Percentiles rank a stretch among this genome's conserved stretches.
Conservation (phyloP, 2,113 vertebrate species). For the Cynocephalus volans region DNA sequence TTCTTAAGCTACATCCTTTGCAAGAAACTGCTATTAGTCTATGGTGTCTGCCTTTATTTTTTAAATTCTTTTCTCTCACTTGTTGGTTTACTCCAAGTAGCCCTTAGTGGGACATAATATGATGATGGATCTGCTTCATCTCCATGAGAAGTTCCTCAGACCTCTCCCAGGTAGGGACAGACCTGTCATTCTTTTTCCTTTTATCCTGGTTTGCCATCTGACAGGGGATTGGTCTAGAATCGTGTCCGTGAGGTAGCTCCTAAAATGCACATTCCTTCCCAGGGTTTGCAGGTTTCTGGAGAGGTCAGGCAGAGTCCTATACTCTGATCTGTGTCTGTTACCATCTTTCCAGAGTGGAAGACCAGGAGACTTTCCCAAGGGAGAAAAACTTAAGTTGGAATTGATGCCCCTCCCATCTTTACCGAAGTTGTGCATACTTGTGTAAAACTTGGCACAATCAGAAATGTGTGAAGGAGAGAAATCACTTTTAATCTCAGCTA, state of each 20-base stretch:
- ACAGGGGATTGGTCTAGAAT: rapidly evolving
- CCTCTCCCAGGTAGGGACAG: conserved; percentile 89
- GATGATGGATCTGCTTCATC: conserved; percentile 90
- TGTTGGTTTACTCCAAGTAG: conserved; percentile 65
- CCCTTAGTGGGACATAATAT: conserved; percentile 91
- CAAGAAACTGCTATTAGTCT: not conserved
- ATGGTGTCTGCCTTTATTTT: no score
- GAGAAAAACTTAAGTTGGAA: no score
- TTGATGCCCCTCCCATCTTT: rapidly evolving
- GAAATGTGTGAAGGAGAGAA: not conserved
- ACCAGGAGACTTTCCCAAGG: not conserved
- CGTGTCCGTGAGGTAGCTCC: not conserved
- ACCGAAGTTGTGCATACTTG: not conserved
- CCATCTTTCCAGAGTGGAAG: not conserved
- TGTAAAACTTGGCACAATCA: not conserved
- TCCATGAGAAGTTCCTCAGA: conserved; percentile 90
- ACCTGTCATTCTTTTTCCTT: rapidly evolving
- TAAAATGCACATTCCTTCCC: rapidly evolving
- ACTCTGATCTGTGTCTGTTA: not conserved
- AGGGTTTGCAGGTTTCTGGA: rapidly evolving
- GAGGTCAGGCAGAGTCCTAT: rapidly evolving
- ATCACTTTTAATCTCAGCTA: not conserved
- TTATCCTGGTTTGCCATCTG: rapidly evolving
- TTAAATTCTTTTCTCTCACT: not conserved
- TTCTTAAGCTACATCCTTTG: not conserved